A percentile compares a stretch with the other conserved stretches of the same genome.
Evolutionary conservation across 2,113 vertebrate genomes (phyloP).

Genomic region (Sciurus niger): DNA sequence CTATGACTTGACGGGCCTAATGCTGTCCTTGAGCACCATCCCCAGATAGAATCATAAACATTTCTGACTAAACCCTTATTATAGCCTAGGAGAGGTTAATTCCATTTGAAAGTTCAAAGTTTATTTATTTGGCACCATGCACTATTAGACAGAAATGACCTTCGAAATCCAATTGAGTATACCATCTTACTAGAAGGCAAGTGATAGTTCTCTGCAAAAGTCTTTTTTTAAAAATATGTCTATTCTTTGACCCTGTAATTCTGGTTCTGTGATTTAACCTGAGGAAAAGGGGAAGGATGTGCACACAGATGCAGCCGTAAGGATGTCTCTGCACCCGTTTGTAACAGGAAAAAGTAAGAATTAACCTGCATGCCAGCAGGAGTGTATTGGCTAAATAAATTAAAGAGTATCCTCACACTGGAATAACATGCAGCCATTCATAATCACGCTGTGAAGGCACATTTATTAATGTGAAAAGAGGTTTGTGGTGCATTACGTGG

Average conservation of each 20-base stretch:
- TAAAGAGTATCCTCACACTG: neutral
- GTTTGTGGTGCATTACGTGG: neutral
- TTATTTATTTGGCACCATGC: conserved; percentile 68
- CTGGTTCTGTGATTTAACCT: conserved; percentile 52
- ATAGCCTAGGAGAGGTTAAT: conserved; percentile 64
- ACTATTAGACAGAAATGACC: conserved; percentile 73
- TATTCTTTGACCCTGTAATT: conserved; percentile 51
- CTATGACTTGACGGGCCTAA: neutral
- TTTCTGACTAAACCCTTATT: conserved; percentile 37
- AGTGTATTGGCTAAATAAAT: conserved; percentile 23
- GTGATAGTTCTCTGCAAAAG: conserved; percentile 61
- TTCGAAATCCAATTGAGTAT: conserved; percentile 72
- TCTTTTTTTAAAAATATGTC: neutral
- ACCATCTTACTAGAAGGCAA: conserved; percentile 54
- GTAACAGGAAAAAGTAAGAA: conserved; percentile 46
- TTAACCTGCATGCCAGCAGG: conserved; percentile 12
- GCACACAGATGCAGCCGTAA: conserved; percentile 1
- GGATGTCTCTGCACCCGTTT: conserved; percentile 21
- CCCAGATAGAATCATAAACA: conserved; percentile 42
- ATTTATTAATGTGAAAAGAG: conserved; percentile 28
- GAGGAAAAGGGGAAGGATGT: neutral
- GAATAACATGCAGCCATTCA: conserved; percentile 8
- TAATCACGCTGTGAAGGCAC: neutral
- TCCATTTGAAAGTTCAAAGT: conserved; percentile 78
- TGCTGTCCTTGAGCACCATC: neutral